Evolutionary conservation across 2,888 invertebrate genomes (phyloP).

Genomic region (Cinara cedri): DNA sequence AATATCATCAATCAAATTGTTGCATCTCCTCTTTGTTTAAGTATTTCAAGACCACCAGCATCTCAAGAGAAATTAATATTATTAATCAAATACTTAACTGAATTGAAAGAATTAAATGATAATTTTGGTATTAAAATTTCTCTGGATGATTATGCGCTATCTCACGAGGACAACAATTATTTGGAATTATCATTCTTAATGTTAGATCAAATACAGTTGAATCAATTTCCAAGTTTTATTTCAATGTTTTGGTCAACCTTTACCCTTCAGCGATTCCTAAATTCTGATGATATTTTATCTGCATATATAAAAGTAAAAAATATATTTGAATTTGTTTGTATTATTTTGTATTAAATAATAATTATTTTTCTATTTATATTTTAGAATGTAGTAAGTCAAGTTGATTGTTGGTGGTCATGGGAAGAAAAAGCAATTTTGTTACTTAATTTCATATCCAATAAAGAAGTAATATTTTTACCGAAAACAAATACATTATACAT

Average conservation of each 20-base stretch:
- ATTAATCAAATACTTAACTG: conserved; percentile 42
- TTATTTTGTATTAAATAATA: not conserved
- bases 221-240: conserved; percentile 57
- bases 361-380: conserved; percentile 1
- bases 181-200: conserved; percentile 57
- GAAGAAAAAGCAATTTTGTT: conserved; percentile 48
- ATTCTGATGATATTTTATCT: conserved; percentile 64
- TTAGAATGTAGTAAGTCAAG: conserved; percentile 51
- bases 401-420: conserved; percentile 55
- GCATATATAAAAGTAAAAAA: conserved; percentile 63
- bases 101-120: conserved; percentile 53
- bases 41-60: conserved; percentile 36
- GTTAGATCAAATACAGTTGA: conserved; percentile 58
- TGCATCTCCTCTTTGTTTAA: conserved; percentile 47
- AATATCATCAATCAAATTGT: conserved; percentile 42
- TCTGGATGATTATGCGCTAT: conserved; percentile 43
- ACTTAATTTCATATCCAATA: conserved; percentile 33
- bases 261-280: conserved; percentile 63
- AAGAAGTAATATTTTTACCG: conserved; percentile 22
- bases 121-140: conserved; percentile 39
- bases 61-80: conserved; percentile 44
- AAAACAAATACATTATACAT: not conserved
- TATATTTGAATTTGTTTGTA: not conserved
- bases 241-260: conserved; percentile 61
- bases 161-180: conserved; percentile 43